Evolutionary conservation across 2,888 invertebrate genomes (phyloP).

Genomic region (Volucella bombylans): DNA sequence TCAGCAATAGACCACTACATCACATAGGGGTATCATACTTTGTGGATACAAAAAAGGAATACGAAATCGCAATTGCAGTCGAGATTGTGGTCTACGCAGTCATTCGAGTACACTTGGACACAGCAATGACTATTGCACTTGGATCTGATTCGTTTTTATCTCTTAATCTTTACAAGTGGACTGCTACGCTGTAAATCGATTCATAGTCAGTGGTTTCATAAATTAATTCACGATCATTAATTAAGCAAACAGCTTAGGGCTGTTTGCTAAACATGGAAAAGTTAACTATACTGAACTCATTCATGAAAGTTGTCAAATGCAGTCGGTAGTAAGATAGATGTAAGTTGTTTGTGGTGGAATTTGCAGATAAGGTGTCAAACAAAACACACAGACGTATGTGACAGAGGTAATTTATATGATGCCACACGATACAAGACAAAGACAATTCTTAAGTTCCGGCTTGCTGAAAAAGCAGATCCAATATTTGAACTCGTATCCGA

Average conservation of each 20-base stretch:
- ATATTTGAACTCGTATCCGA: no score
- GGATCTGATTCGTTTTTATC: slow-evolving; percentile 51
- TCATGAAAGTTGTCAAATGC: no score
- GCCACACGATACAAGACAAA: no score
- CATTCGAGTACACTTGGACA: slow-evolving; percentile 2
- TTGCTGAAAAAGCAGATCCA: no score
- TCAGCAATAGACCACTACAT: slow-evolving; percentile 13
- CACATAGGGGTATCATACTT: not conserved
- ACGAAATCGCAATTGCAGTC: slow-evolving; percentile 37
- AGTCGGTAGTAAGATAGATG: no score
- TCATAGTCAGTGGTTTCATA: slow-evolving; percentile 28
- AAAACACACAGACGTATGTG: no score
- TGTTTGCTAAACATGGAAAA: slow-evolving; percentile 4
- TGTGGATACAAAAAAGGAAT: slow-evolving; percentile 4
- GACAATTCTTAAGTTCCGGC: no score
- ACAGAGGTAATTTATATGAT: no score
- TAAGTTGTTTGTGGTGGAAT: no score
- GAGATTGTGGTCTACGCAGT: slow-evolving; percentile 49
- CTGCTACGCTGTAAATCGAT: slow-evolving; percentile 59
- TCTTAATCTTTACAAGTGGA: slow-evolving; percentile 55
- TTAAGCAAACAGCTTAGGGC: slow-evolving; percentile 38
- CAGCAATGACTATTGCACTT: slow-evolving; percentile 17
- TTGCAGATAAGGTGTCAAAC: no score
- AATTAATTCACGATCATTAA: slow-evolving; percentile 49
- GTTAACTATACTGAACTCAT: not conserved